phyloP scores from a whole-genome alignment of 2,888 invertebrate genomes.

The Drosophila demipolita region DNA sequence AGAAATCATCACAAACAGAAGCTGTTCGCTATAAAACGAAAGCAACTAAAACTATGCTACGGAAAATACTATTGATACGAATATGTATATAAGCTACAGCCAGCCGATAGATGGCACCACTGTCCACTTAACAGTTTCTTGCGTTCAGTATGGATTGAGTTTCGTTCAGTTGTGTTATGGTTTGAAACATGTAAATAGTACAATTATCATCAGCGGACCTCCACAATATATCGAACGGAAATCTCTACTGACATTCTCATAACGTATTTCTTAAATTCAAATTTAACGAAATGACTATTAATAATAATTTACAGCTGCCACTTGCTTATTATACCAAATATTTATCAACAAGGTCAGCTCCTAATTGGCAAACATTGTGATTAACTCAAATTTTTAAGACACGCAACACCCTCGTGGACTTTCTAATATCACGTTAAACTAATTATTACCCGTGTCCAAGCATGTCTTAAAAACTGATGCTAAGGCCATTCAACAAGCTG shows the following conservation, averaged over 20 bases:
- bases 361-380: neutral
- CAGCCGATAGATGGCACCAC: conserved; percentile 20
- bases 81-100: neutral
- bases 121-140: accelerated
- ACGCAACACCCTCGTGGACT: neutral
- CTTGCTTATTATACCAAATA: neutral
- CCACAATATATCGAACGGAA: neutral
- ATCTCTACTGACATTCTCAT: no score
- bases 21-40: neutral
- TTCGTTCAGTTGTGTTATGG: neutral
- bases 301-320: neutral
- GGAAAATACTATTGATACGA: neutral
- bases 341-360: neutral
- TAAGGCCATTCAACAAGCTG: conserved; percentile 45
- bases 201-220: neutral
- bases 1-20: neutral
- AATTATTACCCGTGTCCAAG: conserved; percentile 55
- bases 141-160: neutral
- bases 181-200: conserved; percentile 5
- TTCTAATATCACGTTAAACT: conserved; percentile 29
- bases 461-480: conserved; percentile 6
- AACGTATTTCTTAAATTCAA: neutral
- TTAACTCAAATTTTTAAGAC: neutral
- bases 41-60: conserved; percentile 7
- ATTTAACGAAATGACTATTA: neutral